phyloP scores from a whole-genome alignment of 2,113 vertebrate genomes.

The Gallinago media region DNA sequence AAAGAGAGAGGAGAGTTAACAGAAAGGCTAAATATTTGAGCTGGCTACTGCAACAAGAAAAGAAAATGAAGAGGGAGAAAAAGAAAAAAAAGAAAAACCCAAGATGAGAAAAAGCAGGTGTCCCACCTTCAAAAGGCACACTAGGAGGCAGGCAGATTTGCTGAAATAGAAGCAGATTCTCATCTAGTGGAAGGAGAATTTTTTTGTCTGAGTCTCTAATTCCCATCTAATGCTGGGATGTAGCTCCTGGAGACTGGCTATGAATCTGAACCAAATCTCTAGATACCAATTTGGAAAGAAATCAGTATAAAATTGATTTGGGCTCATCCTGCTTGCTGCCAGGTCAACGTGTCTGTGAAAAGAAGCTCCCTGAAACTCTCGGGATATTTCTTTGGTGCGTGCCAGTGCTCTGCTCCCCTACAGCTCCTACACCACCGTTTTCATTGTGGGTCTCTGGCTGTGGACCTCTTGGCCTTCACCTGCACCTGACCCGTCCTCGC shows the following conservation, averaged over 20 bases:
- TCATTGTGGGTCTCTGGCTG: neutral
- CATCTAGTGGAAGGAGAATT: neutral
- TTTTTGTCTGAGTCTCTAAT: neutral
- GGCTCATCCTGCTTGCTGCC: neutral
- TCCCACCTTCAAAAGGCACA: neutral
- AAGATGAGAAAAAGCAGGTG: neutral
- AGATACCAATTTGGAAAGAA: conserved; percentile 12
- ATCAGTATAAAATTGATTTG: neutral
- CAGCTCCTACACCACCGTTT: neutral
- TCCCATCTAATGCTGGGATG: neutral
- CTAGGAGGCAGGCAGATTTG: neutral
- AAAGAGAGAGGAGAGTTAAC: neutral
- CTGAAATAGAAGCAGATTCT: neutral
- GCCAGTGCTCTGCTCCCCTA: neutral
- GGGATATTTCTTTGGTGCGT: neutral
- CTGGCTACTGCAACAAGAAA: neutral
- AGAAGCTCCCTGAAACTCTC: neutral
- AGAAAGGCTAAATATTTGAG: neutral
- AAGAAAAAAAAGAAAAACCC: neutral
- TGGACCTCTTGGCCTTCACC: neutral
- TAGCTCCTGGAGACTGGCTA: neutral
- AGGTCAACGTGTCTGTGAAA: neutral
- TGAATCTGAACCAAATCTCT: neutral
- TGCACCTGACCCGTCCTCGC: neutral
- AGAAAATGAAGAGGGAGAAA: too few relatives aligned